Base-by-base conservation (phyloP, 1,140 invertebrate genomes). In the Drosophila sp. region DNA sequence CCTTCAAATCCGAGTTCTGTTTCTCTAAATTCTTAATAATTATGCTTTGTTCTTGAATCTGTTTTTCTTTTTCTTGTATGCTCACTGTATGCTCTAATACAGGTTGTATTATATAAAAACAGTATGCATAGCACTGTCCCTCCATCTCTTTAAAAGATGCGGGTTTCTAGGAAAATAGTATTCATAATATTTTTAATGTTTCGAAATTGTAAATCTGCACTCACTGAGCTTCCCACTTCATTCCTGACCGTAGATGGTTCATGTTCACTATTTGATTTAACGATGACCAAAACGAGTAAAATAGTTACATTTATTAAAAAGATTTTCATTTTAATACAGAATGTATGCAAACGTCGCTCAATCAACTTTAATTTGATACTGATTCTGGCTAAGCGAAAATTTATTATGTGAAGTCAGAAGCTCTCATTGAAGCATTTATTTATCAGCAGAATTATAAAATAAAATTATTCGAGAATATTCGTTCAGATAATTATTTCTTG, bases 101-200 rank as follows among this genome's bases (percentile, higher is more conserved):
- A 1, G 48, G 36, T 9, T 40, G 8, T 13, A 62, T 18, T 4
- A 29, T 41, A 16, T 50, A 7, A 7, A 51, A 48, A 50, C 46
- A 50, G 27, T 51, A 48, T 40, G 8, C 36, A n/a, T 25, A 62
- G 32, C 45, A 62, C 5, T 16, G 38, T 8, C 13, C 21, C 25
- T 61, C 32, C 1, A 36, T 48, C 4, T 61, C n/a, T 21, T 18
- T 27, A 4, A 61, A 13, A 11, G 38, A 1, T 27, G 25, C 5
- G 6, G 6, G 2, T 7, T n/a, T 50, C 46, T 50, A 7, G 25
- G 25, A 5, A 29, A 9, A 16, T 13, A 32, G 29, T 8, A 4
- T 38, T 13, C 6, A 29, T 8, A 14, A 2, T 50, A 45, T 1
- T 13, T 27, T 48, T 0, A 27, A n/a, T 21, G 21, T 21, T 4